A percentile compares a stretch with the other conserved stretches of the same genome.
phyloP scores from a whole-genome alignment of 2,888 invertebrate genomes.

The Rhagonycha lutea region DNA sequence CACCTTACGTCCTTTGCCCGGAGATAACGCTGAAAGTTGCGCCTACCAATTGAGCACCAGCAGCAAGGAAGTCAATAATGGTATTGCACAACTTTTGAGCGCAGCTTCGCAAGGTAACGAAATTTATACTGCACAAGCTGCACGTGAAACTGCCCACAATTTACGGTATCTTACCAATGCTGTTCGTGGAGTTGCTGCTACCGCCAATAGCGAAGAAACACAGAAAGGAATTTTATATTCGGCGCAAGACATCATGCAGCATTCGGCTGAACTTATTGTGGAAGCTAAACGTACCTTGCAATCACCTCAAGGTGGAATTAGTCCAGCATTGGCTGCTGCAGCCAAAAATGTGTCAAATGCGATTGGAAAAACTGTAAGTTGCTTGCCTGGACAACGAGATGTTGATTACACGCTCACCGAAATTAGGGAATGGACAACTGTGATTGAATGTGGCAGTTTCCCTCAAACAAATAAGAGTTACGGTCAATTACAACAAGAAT shows the following conservation, averaged over 20 bases:
- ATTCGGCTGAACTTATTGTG: slow-evolving; percentile 77
- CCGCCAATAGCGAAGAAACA: slow-evolving; percentile 63
- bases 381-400: slow-evolving; percentile 91
- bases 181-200: slow-evolving; percentile 79
- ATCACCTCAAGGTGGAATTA: slow-evolving; percentile 67
- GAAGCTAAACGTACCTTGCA: slow-evolving; percentile 79
- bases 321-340: slow-evolving; percentile 69
- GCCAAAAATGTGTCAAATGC: slow-evolving; percentile 69
- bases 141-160: slow-evolving; percentile 78
- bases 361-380: slow-evolving; percentile 74
- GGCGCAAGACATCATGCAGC: slow-evolving; percentile 79
- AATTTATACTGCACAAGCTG: slow-evolving; percentile 79
- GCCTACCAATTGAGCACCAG: slow-evolving; percentile 63
- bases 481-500: slow-evolving; percentile 81
- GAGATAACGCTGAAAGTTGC: slow-evolving; percentile 62
- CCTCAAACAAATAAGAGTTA: slow-evolving; percentile 76
- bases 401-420: slow-evolving; percentile 87
- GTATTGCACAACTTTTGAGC: slow-evolving; percentile 83
- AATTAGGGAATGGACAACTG: slow-evolving; percentile 77
- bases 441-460: slow-evolving; percentile 74
- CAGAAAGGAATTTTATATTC: slow-evolving; percentile 65
- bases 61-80: slow-evolving; percentile 79
- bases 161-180: slow-evolving; percentile 68
- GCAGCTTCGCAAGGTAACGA: slow-evolving; percentile 83
- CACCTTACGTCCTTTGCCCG: slow-evolving; percentile 80